Conservation (phyloP, 2,113 vertebrate genomes). For the Hystrix cristata region DNA sequence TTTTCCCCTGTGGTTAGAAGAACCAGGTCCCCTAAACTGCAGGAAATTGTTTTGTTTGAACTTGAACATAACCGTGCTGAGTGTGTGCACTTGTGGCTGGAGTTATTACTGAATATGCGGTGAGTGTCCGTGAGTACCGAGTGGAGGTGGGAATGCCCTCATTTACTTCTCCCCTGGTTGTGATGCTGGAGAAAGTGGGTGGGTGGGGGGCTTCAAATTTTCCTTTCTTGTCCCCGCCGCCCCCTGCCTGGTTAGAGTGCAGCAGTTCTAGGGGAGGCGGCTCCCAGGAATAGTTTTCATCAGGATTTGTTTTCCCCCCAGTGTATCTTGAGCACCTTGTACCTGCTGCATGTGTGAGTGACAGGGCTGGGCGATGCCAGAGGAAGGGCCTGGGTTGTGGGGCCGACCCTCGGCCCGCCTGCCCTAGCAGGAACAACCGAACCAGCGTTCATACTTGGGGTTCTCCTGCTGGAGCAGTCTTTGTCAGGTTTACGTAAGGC, state of each 20-base stretch:
- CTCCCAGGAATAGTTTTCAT: neutral
- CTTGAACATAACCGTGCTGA: neutral
- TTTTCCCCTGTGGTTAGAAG: neutral
- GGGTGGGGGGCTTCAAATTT: neutral
- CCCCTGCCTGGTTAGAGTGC: neutral
- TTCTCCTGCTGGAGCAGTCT: neutral
- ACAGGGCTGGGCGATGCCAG: neutral
- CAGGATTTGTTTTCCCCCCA: neutral
- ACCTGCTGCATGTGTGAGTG: neutral
- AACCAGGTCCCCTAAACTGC: neutral
- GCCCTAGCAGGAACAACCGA: neutral
- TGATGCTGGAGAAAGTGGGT: neutral
- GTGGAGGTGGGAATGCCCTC: neutral
- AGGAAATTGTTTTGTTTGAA: conserved; percentile 9
- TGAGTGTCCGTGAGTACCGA: accelerated
- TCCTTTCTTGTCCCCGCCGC: neutral
- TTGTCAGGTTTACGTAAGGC: neutral
- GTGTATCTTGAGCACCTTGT: neutral
- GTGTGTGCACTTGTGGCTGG: neutral
- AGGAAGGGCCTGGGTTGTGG: neutral
- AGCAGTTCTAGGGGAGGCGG: neutral
- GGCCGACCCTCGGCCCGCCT: neutral
- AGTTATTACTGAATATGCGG: neutral
- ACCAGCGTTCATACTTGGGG: neutral
- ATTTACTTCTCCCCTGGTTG: neutral